A percentile compares a stretch with the other conserved stretches of the same genome.
These are phyloP conservation scores for Puntigrus tetrazona DNA, from an alignment of 2,113 vertebrate species.

Conservation along the genomic window DNA sequence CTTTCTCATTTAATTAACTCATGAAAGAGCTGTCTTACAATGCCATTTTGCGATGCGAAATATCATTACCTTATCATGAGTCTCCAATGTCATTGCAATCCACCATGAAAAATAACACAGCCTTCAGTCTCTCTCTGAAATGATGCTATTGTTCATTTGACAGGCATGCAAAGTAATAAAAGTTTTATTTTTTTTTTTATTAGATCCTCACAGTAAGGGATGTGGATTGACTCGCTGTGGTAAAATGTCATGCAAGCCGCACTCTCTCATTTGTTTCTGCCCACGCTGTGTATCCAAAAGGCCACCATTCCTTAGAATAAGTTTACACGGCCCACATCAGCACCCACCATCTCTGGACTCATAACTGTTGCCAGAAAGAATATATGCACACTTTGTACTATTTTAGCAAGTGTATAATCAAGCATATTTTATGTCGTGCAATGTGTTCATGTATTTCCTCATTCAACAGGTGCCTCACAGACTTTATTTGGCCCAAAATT, in stretches of 20 bases:
- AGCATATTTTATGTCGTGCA: background rate
- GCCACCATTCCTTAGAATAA: slow-evolving; percentile 60
- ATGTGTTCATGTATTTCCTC: background rate
- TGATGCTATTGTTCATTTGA: slow-evolving; percentile 27
- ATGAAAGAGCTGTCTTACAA: slow-evolving; percentile 6
- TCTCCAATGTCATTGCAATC: slow-evolving; percentile 17
- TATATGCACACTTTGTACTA: background rate
- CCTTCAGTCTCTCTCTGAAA: slow-evolving; percentile 32
- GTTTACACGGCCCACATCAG: slow-evolving; percentile 54
- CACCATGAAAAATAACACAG: slow-evolving; percentile 14
- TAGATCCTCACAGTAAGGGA: background rate
- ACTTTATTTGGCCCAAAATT: background rate
- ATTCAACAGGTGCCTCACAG: background rate
- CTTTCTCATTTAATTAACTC: slow-evolving; percentile 3
- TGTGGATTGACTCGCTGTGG: slow-evolving; percentile 36
- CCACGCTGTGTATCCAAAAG: slow-evolving; percentile 54
- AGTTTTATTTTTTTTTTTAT: slow-evolving; percentile 18
- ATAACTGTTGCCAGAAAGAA: slow-evolving; percentile 43
- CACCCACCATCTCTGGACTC: slow-evolving; percentile 43
- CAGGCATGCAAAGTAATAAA: slow-evolving; percentile 34
- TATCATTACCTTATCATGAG: slow-evolving; percentile 27
- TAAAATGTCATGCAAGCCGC: slow-evolving; percentile 48
- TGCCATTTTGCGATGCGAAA: slow-evolving; percentile 13
- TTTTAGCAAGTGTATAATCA: background rate
- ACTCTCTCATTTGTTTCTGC: slow-evolving; percentile 58